phyloP scores from a whole-genome alignment of 2,797 vertebrate species.

The Cichlasoma orientale region DNA sequence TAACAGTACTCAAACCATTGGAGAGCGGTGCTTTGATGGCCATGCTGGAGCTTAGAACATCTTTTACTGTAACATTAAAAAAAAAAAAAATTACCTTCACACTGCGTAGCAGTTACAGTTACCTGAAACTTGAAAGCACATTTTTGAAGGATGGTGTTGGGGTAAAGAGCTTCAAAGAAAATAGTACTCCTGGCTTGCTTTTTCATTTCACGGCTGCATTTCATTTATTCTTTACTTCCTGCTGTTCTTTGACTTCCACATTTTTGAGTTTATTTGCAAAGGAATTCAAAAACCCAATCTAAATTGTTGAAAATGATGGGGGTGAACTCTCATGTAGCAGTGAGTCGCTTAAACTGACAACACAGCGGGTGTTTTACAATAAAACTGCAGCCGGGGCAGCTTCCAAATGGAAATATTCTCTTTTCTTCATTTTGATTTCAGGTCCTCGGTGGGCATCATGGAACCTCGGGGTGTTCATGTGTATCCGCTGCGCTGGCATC shows the following conservation, averaged over 20 bases:
- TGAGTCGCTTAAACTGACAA: neutral
- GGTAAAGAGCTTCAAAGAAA: neutral
- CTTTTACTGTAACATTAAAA: neutral
- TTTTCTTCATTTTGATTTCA: conserved; percentile 43
- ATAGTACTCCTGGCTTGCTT: neutral
- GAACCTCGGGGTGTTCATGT: conserved; percentile 99
- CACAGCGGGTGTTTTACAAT: neutral
- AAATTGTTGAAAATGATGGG: neutral
- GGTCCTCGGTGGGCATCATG: conserved; percentile 99
- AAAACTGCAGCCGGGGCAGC: neutral
- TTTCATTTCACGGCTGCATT: neutral
- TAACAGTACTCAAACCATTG: neutral
- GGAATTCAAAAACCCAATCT: neutral
- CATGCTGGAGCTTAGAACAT: neutral
- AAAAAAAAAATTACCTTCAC: neutral
- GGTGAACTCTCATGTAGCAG: neutral
- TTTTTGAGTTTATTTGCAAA: conserved; percentile 8
- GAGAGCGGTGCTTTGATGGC: neutral
- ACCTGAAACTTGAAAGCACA: neutral
- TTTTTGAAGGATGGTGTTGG: neutral
- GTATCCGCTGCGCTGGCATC: conserved; percentile 98
- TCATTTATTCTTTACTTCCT: neutral
- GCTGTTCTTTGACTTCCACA: neutral
- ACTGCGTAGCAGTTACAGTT: neutral
- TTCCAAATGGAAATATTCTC: conserved; percentile 6